Conservation (phyloP, 2,888 invertebrate species). For the Sturmia bella region DNA sequence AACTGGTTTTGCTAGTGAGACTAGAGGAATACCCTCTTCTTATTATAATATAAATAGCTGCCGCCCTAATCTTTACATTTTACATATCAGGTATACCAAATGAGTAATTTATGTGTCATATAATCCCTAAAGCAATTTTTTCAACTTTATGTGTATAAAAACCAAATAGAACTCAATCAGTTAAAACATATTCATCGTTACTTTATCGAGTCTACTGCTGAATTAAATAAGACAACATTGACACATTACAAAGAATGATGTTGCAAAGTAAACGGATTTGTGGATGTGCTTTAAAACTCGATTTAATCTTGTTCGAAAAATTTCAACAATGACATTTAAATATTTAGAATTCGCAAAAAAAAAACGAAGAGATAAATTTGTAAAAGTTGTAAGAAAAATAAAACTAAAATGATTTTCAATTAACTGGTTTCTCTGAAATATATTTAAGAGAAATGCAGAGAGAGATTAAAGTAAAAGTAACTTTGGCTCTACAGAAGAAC, state of each 20-base stretch:
- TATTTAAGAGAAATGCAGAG: too few species aligned
- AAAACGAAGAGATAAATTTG: too few species aligned
- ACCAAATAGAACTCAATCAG: not conserved
- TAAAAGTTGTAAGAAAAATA: too few species aligned
- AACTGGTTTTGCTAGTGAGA: too few species aligned
- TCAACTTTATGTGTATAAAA: conserved; percentile 7
- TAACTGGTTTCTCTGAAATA: too few species aligned
- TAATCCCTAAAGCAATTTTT: not conserved
- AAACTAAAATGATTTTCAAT: too few species aligned
- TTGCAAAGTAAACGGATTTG: not conserved
- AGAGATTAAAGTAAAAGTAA: too few species aligned
- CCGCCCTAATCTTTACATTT: too few species aligned
- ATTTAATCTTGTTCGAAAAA: not conserved
- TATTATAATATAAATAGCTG: too few species aligned
- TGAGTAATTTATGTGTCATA: not conserved
- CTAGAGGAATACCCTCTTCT: too few species aligned
- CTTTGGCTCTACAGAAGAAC: too few species aligned
- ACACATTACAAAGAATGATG: conserved; percentile 31
- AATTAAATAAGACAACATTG: conserved; percentile 45
- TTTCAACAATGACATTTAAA: not conserved
- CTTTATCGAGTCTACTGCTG: conserved; percentile 40
- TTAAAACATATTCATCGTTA: conserved; percentile 29
- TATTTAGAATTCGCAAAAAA: not conserved
- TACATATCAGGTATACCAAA: not conserved
- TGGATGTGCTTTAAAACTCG: conserved; percentile 9